Evolutionary conservation across 2,797 vertebrate species (phyloP), one percentile per base, ranked within the genome.

Genomic region (Chiroxiphia lanceolata): DNA sequence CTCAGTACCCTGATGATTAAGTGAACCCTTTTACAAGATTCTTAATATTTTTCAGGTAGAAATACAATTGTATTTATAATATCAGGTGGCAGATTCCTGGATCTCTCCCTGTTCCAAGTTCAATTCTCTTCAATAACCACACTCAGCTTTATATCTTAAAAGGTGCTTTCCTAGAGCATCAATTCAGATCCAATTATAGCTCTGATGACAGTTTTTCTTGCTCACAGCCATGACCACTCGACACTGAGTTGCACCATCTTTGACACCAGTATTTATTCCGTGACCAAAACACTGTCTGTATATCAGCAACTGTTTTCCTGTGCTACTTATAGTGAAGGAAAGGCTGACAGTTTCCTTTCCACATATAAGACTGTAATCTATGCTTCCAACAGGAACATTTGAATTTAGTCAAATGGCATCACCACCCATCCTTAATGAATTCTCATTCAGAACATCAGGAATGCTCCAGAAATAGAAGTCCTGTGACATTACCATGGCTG

Each of bases 1-100:
- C 81, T 91, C 15, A 77, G 31, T 61, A 77, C 76, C 18, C 29
- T 68, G 40, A 88, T 83, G 77, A 90, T 93, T 87, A 89, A 93
- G 22, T 26, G 15, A 86, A 77, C 3, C 11, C 6, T 83, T 89
- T 91, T 56, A 51, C 12, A 88, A 83, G 48, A 72, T 31, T 83
- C 34, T 83, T 64, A 75, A 78, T 90, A 87, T 64, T 88, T 91
- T 90, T 61, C 57, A 71, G 33, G 42, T 71, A 64, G 20, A 83
- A 90, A 81, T 48, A 61, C 0, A 0, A 70, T 64, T 44, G 10
- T 31, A n/a, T 68, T 77, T 70, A 47, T 81, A 87, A 64, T 63
- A 47, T 53, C 23, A 75, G 40, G n/a, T 60, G 61, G 11, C 3
- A 36, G 60, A 78, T 59, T 83, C 53, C 19, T 88, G 60, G 31